A percentile compares a stretch with the other conserved stretches of the same genome.
Evolutionary conservation across 2,113 vertebrate species (phyloP).

Genomic region (Corydoras sp.): DNA sequence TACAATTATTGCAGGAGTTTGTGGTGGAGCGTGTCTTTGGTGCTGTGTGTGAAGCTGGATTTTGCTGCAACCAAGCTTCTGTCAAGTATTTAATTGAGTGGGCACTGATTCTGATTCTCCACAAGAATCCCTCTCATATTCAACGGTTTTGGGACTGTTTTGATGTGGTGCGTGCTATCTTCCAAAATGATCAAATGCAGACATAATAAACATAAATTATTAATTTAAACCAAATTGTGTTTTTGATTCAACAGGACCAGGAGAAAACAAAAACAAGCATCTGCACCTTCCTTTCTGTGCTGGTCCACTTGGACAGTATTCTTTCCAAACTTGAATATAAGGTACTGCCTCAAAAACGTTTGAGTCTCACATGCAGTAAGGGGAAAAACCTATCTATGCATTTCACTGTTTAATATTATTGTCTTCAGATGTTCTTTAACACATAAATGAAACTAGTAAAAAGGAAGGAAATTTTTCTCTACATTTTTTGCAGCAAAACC

Average conservation of each 20-base stretch:
- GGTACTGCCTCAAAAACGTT: constrained; percentile 49
- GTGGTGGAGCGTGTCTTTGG: constrained; percentile 66
- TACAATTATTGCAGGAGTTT: constrained; percentile 69
- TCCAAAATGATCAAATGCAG: neutral
- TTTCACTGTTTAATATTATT: too few relatives aligned
- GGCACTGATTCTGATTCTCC: constrained; percentile 79
- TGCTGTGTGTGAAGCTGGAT: constrained; percentile 77
- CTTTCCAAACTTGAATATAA: constrained; percentile 71
- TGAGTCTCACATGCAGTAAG: neutral
- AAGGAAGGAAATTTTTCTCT: too few relatives aligned
- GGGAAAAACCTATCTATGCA: too few relatives aligned
- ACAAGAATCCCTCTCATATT: constrained; percentile 73
- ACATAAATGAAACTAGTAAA: too few relatives aligned
- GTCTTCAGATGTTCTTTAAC: too few relatives aligned
- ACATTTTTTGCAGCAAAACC: too few relatives aligned
- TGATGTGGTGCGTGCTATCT: constrained; percentile 67
- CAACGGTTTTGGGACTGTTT: constrained; percentile 84
- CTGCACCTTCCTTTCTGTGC: constrained; percentile 86
- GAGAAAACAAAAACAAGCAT: constrained; percentile 85
- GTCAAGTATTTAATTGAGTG: constrained; percentile 92
- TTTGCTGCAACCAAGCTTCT: constrained; percentile 87
- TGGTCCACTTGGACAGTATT: constrained; percentile 79
- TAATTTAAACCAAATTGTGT: neutral
- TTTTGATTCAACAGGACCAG: constrained; percentile 68
- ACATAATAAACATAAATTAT: neutral